These are phyloP conservation scores for Bicyclus anynana DNA, from an alignment of 1,140 invertebrate species.

Conservation along the genomic window DNA sequence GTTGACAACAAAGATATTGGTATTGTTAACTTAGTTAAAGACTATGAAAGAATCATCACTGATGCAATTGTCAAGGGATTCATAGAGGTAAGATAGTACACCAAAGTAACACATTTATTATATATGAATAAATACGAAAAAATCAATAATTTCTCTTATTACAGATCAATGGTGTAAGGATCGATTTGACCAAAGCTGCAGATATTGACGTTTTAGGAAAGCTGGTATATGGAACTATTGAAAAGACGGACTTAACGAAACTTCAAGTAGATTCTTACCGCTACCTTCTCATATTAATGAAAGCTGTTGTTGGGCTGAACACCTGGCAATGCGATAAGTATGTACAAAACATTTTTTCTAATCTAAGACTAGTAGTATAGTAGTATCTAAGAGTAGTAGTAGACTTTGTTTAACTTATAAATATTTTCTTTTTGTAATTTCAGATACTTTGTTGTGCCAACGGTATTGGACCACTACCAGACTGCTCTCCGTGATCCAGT, in stretches of 20 bases:
- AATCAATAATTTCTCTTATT: slow-evolving; percentile 6
- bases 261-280: slow-evolving; percentile 51
- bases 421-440: slow-evolving; percentile 11
- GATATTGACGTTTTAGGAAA: slow-evolving; percentile 59
- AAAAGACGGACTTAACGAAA: slow-evolving; percentile 42
- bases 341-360: too few relatives aligned
- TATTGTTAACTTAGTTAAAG: slow-evolving; percentile 70
- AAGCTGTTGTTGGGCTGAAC: slow-evolving; percentile 56
- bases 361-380: too few relatives aligned
- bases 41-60: slow-evolving; percentile 80
- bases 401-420: neutral
- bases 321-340: slow-evolving; percentile 55
- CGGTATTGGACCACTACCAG: slow-evolving; percentile 73
- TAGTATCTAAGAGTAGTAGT: too few relatives aligned
- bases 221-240: slow-evolving; percentile 56
- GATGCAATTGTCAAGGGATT: slow-evolving; percentile 82
- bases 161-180: slow-evolving; percentile 53
- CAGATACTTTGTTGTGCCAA: slow-evolving; percentile 69
- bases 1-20: slow-evolving; percentile 72
- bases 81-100: slow-evolving; percentile 68
- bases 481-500: slow-evolving; percentile 82
- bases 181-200: slow-evolving; percentile 51
- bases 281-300: slow-evolving; percentile 60
- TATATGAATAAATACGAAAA: neutral
- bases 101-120: neutral